Base-by-base conservation (phyloP, 2,113 vertebrate genomes). In the Patagioenas fasciata region DNA sequence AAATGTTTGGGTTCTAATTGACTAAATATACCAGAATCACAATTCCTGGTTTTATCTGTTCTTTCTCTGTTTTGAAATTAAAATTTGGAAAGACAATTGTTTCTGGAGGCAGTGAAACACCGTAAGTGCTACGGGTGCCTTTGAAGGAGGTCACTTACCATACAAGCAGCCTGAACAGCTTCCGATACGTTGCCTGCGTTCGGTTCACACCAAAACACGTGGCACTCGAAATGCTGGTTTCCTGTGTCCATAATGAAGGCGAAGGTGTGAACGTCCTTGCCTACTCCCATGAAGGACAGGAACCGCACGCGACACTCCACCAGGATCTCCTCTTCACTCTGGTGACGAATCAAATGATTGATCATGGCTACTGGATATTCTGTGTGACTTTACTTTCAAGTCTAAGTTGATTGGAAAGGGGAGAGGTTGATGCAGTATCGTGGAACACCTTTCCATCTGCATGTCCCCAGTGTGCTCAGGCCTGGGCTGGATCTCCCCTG, bases 191-290 rank as follows among this genome's bases (percentile, higher is more conserved):
- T 98, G 69, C 98, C 99, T 3, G 99, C 99, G 3, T 99, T 99
- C 9, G 99, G 99, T 34, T 99, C 99, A 17, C 99, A 99, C 99
- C 99, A 99, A 95, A 99, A 99, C 5, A 98, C 98, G 0, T 99
- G 99, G 88, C 99, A 99, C 97, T 99, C 99, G 56, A 99, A 99
- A 93, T 98, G 99, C 97, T 99, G 99, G 98, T 97, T 99, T 71
- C 99, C 99, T 0, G 99, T 98, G 88, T 99, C 99, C 99, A 99
- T 99, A 93, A 99, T 99, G 98, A 99, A 99, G 97, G 99, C 99
- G 5, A 99, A 99, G 0, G 98, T 98, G 91, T 99, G 99, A 65
- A 99, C 29, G 23, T 99, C 99, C 88, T 98, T 99, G 14, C 99
- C 99, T 6, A 99, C 99, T 2, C 99, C 99, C 99, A 99, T 99